Evolutionary conservation across 2,113 vertebrate genomes (phyloP).

Genomic region (Mormoops blainvillei): DNA sequence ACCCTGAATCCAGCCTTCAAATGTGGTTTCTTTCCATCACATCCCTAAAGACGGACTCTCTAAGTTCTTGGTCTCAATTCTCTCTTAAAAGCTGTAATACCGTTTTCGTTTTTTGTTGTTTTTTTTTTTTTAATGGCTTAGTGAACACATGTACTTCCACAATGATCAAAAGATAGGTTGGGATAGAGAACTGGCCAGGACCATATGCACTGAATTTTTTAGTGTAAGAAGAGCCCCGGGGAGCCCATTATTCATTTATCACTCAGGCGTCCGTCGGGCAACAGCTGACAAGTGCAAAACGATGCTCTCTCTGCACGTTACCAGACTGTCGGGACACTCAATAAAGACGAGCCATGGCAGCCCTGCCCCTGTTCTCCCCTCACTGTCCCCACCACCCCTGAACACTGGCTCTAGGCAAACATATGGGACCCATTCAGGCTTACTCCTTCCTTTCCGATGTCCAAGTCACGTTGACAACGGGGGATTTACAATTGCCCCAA

Average conservation of each 20-base stretch:
- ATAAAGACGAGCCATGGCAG: slow-evolving; percentile 42
- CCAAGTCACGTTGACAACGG: slow-evolving; percentile 52
- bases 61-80: background rate
- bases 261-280: slow-evolving; percentile 51
- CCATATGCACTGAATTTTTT: slow-evolving; percentile 68
- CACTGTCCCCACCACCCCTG: slow-evolving; percentile 25
- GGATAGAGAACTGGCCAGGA: slow-evolving; percentile 2
- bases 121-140: background rate
- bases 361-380: slow-evolving; percentile 1
- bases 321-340: slow-evolving; percentile 47
- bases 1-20: background rate
- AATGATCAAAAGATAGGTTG: background rate
- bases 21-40: background rate
- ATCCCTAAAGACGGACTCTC: background rate
- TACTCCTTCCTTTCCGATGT: slow-evolving; percentile 32
- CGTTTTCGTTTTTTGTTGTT: background rate
- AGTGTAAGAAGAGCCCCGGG: slow-evolving; percentile 53
- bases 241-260: slow-evolving; percentile 71
- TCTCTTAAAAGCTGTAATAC: background rate
- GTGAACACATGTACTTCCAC: slow-evolving; percentile 52
- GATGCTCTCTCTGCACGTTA: slow-evolving; percentile 28
- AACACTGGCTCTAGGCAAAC: slow-evolving; percentile 43
- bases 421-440: slow-evolving; percentile 60
- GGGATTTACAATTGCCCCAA: slow-evolving; percentile 52
- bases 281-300: slow-evolving; percentile 67